These are phyloP conservation scores for Vultur gryphus DNA, from an alignment of 2,797 vertebrate species.

Conservation along the genomic window DNA sequence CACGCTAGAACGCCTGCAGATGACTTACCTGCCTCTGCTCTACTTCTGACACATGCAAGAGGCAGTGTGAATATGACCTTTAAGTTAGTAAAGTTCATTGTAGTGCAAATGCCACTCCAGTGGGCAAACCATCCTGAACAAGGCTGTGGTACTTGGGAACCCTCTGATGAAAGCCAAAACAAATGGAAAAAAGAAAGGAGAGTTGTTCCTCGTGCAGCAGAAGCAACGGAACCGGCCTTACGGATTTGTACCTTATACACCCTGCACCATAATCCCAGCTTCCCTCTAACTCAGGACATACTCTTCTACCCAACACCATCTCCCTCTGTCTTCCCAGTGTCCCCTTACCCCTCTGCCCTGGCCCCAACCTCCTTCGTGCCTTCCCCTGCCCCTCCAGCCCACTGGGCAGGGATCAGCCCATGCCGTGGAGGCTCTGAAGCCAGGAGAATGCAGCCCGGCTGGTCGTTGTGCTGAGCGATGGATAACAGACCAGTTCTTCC, in stretches of 20 bases:
- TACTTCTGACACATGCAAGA: background rate
- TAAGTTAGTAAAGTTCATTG: background rate
- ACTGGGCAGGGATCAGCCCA: background rate
- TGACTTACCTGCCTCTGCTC: background rate
- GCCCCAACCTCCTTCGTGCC: background rate
- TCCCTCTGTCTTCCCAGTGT: background rate
- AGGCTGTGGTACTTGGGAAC: background rate
- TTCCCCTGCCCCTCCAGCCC: background rate
- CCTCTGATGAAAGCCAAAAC: background rate
- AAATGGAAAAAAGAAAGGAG: background rate
- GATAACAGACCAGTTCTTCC: conserved; percentile 11
- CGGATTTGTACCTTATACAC: accelerated
- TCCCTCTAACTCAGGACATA: background rate
- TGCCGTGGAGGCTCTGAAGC: background rate
- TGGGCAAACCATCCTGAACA: background rate
- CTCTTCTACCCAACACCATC: background rate
- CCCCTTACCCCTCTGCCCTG: background rate
- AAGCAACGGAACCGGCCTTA: accelerated
- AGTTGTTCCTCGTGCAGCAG: background rate
- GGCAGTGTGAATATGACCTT: background rate
- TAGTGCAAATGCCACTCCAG: background rate
- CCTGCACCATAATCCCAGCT: background rate
- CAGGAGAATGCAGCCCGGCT: background rate
- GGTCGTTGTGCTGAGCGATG: accelerated
- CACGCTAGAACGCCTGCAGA: accelerated